Percentiles rank a stretch among this genome's conserved stretches.
These are phyloP conservation scores for Sporophila hypoxantha DNA, from an alignment of 2,113 vertebrate genomes.

Conservation along the genomic window DNA sequence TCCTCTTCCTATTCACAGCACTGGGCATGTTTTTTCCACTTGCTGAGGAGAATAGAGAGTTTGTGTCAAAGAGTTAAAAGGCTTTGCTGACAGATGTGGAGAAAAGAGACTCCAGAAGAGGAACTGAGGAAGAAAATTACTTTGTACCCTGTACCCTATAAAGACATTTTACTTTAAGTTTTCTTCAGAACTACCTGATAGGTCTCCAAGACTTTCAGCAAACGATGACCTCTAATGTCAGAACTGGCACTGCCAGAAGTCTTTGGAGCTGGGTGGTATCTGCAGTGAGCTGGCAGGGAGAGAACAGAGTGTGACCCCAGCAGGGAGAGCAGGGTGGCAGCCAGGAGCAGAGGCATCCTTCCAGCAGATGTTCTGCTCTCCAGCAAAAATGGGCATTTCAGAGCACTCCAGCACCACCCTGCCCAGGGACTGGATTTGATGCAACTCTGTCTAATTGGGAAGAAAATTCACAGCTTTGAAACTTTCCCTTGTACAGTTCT, in stretches of 20 bases:
- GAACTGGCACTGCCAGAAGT: neutral
- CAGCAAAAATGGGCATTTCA: neutral
- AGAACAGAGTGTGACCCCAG: neutral
- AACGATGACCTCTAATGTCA: neutral
- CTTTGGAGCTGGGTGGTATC: neutral
- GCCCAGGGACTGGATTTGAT: neutral
- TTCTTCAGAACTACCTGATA: neutral
- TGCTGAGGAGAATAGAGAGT: neutral
- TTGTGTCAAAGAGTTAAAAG: neutral
- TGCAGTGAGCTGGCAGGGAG: constrained; percentile 16
- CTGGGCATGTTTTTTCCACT: neutral
- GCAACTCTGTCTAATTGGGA: neutral
- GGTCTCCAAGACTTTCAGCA: neutral
- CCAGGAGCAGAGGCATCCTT: neutral
- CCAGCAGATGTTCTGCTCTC: constrained; percentile 22
- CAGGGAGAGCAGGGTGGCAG: neutral
- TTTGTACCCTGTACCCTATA: neutral
- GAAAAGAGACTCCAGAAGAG: neutral
- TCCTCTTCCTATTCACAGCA: neutral
- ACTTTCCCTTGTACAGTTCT: neutral
- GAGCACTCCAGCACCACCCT: neutral
- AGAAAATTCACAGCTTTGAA: neutral
- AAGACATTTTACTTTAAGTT: neutral
- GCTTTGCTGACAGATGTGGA: neutral
- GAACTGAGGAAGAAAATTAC: neutral